Evolutionary conservation across 2,797 vertebrate species (phyloP), one percentile per base, ranked within the genome.

Genomic region (Ibycter americanus): DNA sequence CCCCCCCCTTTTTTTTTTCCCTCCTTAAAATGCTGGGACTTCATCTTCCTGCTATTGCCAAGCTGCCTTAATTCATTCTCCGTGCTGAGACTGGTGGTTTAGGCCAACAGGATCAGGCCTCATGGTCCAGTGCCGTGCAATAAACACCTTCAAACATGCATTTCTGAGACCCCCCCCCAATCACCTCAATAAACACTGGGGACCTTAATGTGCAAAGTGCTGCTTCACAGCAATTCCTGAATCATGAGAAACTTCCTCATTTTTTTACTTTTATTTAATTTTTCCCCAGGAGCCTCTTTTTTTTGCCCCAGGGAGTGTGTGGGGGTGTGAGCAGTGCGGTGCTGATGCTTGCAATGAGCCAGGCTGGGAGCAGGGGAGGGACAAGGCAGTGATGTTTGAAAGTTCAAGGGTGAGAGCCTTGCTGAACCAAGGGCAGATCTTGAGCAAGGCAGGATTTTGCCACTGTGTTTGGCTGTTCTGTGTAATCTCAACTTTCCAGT

Each of bases 251-350:
- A 59, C 10, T 6, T 52, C 4, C 11, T 67, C 11, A 0, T 44
- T 25, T 34, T 34, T 38, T 38, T 5, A 8, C 25, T 27, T 40
- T 67, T 58, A 44, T 44, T 71, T 12, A 21, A 0, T 52, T 74
- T 79, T 84, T 12, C 22, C 18, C 16, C 12, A 22, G 12, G 5
- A 76, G 6, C 11, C 14, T 71, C 27, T 9, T 40, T 79, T 79
- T 86, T 80, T 47, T 29, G 1, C 36, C 47, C 47, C n/a, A 20
- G 55, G 26, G 38, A 61, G 22, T 0, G 3, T 2, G 34, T 8
- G 2, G 5, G 11, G 11, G 27, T 20, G 20, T 0, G 15, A 81
- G 67, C 46, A n/a, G 18, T 0, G 4, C 27, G 1, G 38, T 8
- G 42, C 23, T 6, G 32, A 8, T 38, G 32, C 59, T 85, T 47